Conservation (phyloP, 2,797 vertebrate genomes). For the Siniperca undulata region DNA sequence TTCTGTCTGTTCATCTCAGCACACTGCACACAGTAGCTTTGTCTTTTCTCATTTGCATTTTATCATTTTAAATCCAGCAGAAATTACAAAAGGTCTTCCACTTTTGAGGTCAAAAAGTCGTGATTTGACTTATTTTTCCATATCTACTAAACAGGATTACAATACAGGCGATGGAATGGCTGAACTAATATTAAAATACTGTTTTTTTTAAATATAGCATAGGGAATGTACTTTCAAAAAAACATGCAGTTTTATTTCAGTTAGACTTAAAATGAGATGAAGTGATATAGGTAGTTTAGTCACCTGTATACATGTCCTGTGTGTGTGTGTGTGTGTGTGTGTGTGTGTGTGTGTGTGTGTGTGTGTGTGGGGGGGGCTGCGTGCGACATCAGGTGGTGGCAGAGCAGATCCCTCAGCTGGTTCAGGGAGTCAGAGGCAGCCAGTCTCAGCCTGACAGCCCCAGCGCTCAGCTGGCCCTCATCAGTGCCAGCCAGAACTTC, state of each 20-base stretch:
- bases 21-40: background rate
- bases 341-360: conserved; percentile 24
- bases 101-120: background rate
- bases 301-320: background rate
- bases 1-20: conserved; percentile 15
- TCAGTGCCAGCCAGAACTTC: conserved; percentile 97
- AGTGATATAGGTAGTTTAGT: background rate
- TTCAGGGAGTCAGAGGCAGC: conserved; percentile 96
- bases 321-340: conserved; percentile 7
- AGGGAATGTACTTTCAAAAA: background rate
- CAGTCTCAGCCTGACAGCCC: conserved; percentile 97
- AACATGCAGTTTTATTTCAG: background rate
- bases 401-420: conserved; percentile 97
- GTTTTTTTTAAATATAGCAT: background rate
- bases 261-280: background rate
- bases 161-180: background rate
- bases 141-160: too few relatives aligned
- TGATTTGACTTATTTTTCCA: background rate
- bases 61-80: background rate
- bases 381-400: conserved; percentile 88
- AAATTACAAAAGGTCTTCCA: background rate
- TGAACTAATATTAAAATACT: background rate
- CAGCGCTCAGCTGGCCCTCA: conserved; percentile 95
- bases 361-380: background rate
- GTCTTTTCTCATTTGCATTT: background rate